A percentile compares a stretch with the other conserved stretches of the same genome.
Evolutionary conservation across 2,888 invertebrate genomes (phyloP).

Genomic region (Cerastis leucographa): DNA sequence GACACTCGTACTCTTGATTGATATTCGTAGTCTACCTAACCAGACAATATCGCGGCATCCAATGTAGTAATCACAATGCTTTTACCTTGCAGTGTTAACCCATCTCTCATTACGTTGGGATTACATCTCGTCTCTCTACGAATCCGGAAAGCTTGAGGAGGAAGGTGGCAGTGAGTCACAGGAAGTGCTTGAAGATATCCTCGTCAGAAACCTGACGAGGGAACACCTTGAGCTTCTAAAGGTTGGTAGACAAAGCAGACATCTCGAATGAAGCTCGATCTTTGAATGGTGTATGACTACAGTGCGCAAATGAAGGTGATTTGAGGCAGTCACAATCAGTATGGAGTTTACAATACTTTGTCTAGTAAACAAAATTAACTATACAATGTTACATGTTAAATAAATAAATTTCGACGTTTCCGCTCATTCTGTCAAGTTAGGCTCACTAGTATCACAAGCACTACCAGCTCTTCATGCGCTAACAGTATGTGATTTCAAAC

Average conservation of each 20-base stretch:
- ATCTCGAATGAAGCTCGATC: not conserved
- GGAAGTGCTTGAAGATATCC: slow-evolving; percentile 96
- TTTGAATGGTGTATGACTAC: not conserved
- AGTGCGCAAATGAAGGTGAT: too few relatives aligned
- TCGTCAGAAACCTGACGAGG: slow-evolving; percentile 95
- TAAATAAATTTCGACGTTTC: too few relatives aligned
- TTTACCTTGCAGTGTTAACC: slow-evolving; percentile 89
- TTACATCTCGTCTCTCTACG: slow-evolving; percentile 94
- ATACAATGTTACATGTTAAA: too few relatives aligned
- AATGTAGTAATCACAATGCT: not conserved
- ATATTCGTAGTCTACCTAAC: too few relatives aligned
- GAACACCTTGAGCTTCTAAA: slow-evolving; percentile 96
- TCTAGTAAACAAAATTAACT: too few relatives aligned
- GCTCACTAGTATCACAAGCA: too few relatives aligned
- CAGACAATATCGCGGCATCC: not conserved
- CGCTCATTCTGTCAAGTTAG: too few relatives aligned
- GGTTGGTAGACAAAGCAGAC: slow-evolving; percentile 74
- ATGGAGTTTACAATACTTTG: too few relatives aligned
- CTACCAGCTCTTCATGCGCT: too few relatives aligned
- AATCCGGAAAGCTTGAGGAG: slow-evolving; percentile 94
- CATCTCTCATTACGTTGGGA: slow-evolving; percentile 95
- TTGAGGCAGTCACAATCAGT: too few relatives aligned
- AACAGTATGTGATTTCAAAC: too few relatives aligned
- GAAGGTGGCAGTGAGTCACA: slow-evolving; percentile 94
- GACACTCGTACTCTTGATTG: too few relatives aligned